phyloP scores from a whole-genome alignment of 2,797 vertebrate genomes.

The Esox lucius region DNA sequence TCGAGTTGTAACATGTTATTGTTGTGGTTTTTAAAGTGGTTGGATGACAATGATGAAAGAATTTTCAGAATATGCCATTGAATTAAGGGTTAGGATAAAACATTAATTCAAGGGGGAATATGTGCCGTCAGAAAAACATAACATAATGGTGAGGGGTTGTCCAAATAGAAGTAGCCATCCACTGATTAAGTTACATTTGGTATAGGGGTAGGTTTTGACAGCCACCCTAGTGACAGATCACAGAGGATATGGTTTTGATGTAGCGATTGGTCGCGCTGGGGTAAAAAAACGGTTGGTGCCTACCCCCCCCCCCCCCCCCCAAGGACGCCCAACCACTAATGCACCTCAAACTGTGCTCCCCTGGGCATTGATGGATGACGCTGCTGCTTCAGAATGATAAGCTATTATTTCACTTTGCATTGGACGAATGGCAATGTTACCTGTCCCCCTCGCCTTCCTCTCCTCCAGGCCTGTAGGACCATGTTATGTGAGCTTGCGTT shows the following conservation, averaged over 20 bases:
- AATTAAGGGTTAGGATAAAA: too few relatives aligned
- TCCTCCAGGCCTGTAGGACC: conserved; percentile 24
- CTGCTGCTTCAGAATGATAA: conserved; percentile 71
- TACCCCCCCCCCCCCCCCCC: too few relatives aligned
- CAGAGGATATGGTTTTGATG: conserved; percentile 65
- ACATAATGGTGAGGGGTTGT: conserved; percentile 4
- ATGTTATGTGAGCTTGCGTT: conserved; percentile 48
- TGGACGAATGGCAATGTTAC: conserved; percentile 74
- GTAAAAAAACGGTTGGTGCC: background rate
- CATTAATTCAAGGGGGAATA: conserved; percentile 12
- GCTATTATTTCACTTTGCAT: conserved; percentile 85
- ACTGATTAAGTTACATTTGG: conserved; percentile 55
- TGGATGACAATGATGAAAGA: background rate
- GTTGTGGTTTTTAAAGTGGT: background rate
- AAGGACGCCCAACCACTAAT: conserved; percentile 64
- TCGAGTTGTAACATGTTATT: background rate
- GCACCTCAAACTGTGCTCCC: conserved; percentile 51
- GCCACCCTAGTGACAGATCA: conserved; percentile 60
- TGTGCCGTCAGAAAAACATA: conserved; percentile 27
- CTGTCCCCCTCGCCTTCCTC: conserved; percentile 52
- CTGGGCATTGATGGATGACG: conserved; percentile 77
- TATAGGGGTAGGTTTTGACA: conserved; percentile 22
- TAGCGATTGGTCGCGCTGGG: conserved; percentile 28
- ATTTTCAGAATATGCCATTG: background rate
- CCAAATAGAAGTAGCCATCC: conserved; percentile 33